Conservation (phyloP, 2,797 vertebrate genomes). For the Neosilurus mollespiculum region DNA sequence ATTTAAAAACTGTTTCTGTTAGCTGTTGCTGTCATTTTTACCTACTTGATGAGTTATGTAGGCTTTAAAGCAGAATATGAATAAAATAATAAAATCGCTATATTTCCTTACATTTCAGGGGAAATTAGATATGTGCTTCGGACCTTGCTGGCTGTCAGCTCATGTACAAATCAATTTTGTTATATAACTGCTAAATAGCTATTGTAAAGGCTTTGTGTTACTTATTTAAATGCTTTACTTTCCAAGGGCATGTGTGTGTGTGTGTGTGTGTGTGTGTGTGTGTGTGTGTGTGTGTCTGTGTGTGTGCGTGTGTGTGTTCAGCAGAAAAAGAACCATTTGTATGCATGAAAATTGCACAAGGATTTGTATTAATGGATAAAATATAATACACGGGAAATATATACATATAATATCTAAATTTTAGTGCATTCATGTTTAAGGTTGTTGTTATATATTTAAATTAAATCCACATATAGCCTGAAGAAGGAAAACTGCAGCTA, state of each 20-base stretch:
- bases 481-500: conserved; percentile 12
- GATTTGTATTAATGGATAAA: conserved; percentile 43
- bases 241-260: neutral
- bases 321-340: conserved; percentile 46
- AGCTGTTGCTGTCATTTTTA: too few species aligned
- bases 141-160: too few species aligned
- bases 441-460: conserved; percentile 19
- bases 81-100: too few species aligned
- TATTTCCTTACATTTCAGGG: too few species aligned
- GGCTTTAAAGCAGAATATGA: too few species aligned
- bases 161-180: too few species aligned
- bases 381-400: conserved; percentile 39
- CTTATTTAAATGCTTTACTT: neutral
- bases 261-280: conserved; percentile 23
- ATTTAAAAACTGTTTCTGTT: too few species aligned
- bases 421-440: neutral
- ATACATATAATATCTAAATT: neutral
- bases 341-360: conserved; percentile 53
- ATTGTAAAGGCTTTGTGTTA: neutral
- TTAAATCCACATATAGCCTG: conserved; percentile 16
- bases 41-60: too few species aligned
- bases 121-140: too few species aligned
- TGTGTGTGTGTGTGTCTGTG: conserved; percentile 16
- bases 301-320: conserved; percentile 30
- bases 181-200: too few species aligned